phyloP scores from a whole-genome alignment of 1,140 invertebrate species.

The Liolophura sinensis region DNA sequence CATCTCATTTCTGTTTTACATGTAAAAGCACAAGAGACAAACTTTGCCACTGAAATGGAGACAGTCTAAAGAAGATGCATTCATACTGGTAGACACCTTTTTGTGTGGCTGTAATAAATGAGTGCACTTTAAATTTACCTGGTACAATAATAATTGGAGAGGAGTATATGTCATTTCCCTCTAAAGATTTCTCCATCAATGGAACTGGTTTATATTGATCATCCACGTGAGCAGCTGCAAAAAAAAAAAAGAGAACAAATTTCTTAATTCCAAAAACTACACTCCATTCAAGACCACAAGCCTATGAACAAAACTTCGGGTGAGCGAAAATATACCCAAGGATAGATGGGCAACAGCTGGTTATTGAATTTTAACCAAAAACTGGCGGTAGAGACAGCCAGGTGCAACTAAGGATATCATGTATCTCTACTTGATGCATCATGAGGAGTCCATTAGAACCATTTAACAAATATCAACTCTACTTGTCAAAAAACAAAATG shows the following conservation, averaged over 20 bases:
- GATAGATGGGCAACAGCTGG: not conserved
- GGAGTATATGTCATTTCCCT: slow-evolving; percentile 58
- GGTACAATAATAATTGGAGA: slow-evolving; percentile 61
- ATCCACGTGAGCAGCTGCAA: slow-evolving; percentile 55
- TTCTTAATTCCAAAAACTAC: slow-evolving; percentile 5
- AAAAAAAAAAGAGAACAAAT: slow-evolving; percentile 7
- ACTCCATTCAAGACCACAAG: not conserved
- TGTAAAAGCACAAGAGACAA: too few relatives aligned
- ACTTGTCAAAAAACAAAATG: too few relatives aligned
- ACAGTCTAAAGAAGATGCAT: not conserved
- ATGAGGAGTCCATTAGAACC: too few relatives aligned
- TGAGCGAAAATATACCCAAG: not conserved
- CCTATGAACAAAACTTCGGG: not conserved
- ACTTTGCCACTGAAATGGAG: not conserved
- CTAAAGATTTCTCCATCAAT: slow-evolving; percentile 55
- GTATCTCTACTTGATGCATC: too few relatives aligned
- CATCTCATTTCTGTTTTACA: too few relatives aligned
- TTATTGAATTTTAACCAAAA: too few relatives aligned
- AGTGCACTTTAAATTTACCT: slow-evolving; percentile 35
- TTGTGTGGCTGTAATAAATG: slow-evolving; percentile 2
- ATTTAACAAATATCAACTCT: too few relatives aligned
- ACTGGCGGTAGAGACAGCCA: too few relatives aligned
- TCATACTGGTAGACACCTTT: not conserved
- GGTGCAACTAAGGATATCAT: too few relatives aligned
- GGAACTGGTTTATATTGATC: slow-evolving; percentile 57